Evolutionary conservation across 1,140 invertebrate genomes (phyloP), one percentile per base, ranked within the genome.

Genomic region (Eubasilissa regina): DNA sequence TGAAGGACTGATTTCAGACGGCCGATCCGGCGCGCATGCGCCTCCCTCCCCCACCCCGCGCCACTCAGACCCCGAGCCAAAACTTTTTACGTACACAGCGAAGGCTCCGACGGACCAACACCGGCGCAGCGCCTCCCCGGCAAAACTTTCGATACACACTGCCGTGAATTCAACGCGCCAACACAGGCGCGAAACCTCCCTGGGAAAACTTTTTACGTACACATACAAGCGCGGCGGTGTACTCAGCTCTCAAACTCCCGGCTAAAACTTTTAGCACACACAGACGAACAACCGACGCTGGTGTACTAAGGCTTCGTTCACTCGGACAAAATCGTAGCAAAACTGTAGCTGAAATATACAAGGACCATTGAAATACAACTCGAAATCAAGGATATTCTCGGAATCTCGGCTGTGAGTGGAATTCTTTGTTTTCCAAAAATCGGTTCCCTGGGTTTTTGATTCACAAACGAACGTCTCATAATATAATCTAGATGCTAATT

Each of bases 1-100:
- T 56, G 60, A 60, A 79, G 75, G 78, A 82, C 76, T 82, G 78
- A 43, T 48, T 55, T 17, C 45, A 45, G 45, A 25, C 35, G 13
- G 66, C 53, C n/a, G 15, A 11, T 13, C 3, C 17, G 21, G 75
- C 47, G 68, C 70, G 47, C 55, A 53, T 51, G 81, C 77, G 80
- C 45, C 35, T n/a, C 53, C 81, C 60, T 15, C 44, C 70, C 64
- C 56, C 75, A 75, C 77, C 47, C 73, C 80, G 62, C 73, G 68
- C 47, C 25, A 73, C 68, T 73, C 68, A 73, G 51, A 73, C 68
- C 43, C 25, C 53, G 73, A 75, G 51, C 53, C 73, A 81, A 81
- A 81, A 78, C 80, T 81, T 81, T 81, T 78, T 75, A 78, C 76
- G 58, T 58, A 81, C 80, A 81, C 80, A 68, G 17, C 55, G 45